phyloP scores from a whole-genome alignment of 2,113 vertebrate genomes.

The Zootoca vivipara region DNA sequence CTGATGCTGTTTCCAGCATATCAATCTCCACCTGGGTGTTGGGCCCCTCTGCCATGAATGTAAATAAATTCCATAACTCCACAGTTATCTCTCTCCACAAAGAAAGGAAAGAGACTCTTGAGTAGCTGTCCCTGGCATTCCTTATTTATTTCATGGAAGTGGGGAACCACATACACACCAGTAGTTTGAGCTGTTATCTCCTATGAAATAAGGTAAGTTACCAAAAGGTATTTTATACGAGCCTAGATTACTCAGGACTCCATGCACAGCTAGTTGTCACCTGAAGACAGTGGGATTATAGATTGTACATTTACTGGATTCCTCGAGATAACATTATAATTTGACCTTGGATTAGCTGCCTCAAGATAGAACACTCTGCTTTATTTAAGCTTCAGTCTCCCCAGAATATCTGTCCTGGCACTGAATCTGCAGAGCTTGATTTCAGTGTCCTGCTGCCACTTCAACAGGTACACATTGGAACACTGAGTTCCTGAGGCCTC shows the following conservation, averaged over 20 bases:
- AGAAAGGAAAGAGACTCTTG: neutral
- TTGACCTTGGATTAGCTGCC: constrained; percentile 6
- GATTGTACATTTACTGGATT: neutral
- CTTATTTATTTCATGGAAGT: neutral
- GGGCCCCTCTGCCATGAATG: neutral
- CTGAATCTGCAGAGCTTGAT: neutral
- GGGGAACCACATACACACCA: neutral
- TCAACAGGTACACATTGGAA: neutral
- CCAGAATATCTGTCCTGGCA: neutral
- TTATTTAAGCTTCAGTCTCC: neutral
- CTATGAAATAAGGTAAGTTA: neutral
- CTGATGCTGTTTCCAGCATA: neutral
- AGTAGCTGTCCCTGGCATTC: neutral
- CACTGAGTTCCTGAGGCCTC: neutral
- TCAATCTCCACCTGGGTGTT: neutral
- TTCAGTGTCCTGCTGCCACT: neutral
- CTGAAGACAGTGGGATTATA: neutral
- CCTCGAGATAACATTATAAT: neutral
- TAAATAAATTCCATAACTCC: neutral
- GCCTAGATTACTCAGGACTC: neutral
- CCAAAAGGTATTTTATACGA: neutral
- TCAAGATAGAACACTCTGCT: neutral
- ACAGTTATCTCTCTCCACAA: neutral
- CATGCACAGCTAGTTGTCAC: neutral
- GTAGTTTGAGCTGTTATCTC: neutral